Percentiles rank a stretch among this genome's conserved stretches.
These are phyloP conservation scores for Propsilocerus akamusi DNA, from an alignment of 1,140 invertebrate genomes.

Conservation along the genomic window DNA sequence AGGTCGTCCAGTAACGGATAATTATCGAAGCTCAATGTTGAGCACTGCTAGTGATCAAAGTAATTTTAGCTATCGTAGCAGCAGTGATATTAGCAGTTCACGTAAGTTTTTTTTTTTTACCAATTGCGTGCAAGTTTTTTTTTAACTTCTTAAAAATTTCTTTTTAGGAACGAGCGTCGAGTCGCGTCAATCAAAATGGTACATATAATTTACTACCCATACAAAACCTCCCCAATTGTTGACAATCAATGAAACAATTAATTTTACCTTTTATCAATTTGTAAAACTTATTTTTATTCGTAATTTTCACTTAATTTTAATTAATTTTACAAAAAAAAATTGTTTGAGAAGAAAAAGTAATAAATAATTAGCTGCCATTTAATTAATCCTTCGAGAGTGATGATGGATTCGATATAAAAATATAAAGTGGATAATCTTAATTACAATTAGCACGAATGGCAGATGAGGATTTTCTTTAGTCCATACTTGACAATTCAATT, in stretches of 20 bases:
- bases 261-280: neutral
- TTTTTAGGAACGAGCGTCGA: neutral
- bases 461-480: too few relatives aligned
- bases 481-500: too few relatives aligned
- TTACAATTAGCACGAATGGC: too few relatives aligned
- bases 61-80: neutral
- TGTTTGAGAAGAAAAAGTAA: too few relatives aligned
- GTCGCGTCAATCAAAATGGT: neutral
- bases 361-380: too few relatives aligned
- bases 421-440: too few relatives aligned
- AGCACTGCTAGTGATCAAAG: neutral
- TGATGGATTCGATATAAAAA: too few relatives aligned
- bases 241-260: neutral
- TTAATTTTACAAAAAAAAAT: too few relatives aligned
- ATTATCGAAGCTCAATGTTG: neutral
- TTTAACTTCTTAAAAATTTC: neutral
- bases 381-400: too few relatives aligned
- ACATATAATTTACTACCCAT: neutral
- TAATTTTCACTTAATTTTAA: neutral
- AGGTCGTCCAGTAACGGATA: neutral
- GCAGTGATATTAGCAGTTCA: neutral
- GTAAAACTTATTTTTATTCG: neutral
- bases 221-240: neutral
- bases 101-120: neutral
- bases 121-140: neutral